Evolutionary conservation across 2,113 vertebrate genomes (phyloP), one percentile per base, ranked within the genome.

Genomic region (Melozone crissalis): DNA sequence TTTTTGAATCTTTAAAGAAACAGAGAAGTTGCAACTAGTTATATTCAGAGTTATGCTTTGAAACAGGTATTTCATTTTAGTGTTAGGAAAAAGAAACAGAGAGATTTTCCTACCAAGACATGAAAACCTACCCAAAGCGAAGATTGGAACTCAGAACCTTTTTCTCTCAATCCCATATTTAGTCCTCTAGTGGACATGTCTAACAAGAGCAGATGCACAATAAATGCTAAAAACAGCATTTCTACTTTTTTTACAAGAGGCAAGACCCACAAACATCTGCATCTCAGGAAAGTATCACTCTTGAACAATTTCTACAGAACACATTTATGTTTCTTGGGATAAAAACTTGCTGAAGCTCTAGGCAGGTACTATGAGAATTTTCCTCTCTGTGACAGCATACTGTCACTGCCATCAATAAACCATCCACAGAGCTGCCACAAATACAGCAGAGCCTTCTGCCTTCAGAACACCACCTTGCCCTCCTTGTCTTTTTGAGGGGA

Each of bases 171-270:
- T 92, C 72, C 46, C 5, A 8, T 66, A 47, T 84, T 92, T 87
- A 81, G 31, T 94, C 65, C 83, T 94, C 84, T 86, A 89, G 73
- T 90, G 73, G 55, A 93, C 80, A 93, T 92, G 93, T 83, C 92
- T 46, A 81, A 78, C 81, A 93, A 84, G 57, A 87, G 35, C 68
- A 95, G 82, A 91, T 86, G 35, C 23, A 88, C 39, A 73, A 55
- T 63, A 95, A 87, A 80, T 66, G 30, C 41, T 78, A 84, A 87
- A 95, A 54, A n/a, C 33, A 88, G 49, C 21, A 77, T 78, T 58
- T 84, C 2, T 61, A 13, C 21, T 22, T 76, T 46, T 87, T 28
- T 26, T 68, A 93, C 80, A 78, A 68, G 54, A 93, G 58, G 49
- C 41, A 83, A 87, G 46, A 65, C 46, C 47, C 51, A 63, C 4